phyloP scores from a whole-genome alignment of 1,140 invertebrate species.

The Nixonia krombeini region DNA sequence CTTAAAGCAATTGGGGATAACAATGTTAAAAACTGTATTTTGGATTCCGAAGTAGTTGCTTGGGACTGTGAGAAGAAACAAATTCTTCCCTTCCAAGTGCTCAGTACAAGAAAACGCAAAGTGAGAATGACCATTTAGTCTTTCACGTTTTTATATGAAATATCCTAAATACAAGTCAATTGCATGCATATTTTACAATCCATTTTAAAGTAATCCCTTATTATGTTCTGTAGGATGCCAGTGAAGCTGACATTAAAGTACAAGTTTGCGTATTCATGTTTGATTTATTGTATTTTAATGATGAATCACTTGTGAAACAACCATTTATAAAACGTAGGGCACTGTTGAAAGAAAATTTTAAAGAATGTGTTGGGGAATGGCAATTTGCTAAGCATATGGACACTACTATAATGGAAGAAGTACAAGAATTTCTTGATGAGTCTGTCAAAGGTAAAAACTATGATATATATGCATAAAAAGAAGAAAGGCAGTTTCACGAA shows the following conservation, averaged over 20 bases:
- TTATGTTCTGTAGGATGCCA: conserved; percentile 81
- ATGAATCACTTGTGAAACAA: conserved; percentile 85
- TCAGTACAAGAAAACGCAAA: conserved; percentile 97
- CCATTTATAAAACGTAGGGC: conserved; percentile 84
- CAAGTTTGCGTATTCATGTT: conserved; percentile 99
- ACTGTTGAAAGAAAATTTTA: conserved; percentile 83
- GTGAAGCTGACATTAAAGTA: conserved; percentile 92
- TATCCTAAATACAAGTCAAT: no score
- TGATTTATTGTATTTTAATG: conserved; percentile 97
- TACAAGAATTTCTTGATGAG: conserved; percentile 95
- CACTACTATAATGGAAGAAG: conserved; percentile 90
- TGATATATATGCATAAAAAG: background rate
- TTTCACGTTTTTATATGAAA: conserved; percentile 17
- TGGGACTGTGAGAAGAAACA: conserved; percentile 92
- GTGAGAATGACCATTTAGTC: conserved; percentile 75
- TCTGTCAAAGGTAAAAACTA: conserved; percentile 88
- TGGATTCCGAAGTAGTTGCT: conserved; percentile 98
- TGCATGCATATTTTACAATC: no score
- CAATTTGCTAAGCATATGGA: conserved; percentile 89
- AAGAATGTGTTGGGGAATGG: conserved; percentile 87
- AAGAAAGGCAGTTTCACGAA: no score
- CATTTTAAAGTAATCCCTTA: conserved; percentile 14
- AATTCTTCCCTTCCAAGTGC: conserved; percentile 97
- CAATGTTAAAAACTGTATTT: conserved; percentile 85
- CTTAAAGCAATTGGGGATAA: conserved; percentile 76